Evolutionary conservation across 2,797 vertebrate species (phyloP).

Genomic region (Pteronotus mesoamericanus): DNA sequence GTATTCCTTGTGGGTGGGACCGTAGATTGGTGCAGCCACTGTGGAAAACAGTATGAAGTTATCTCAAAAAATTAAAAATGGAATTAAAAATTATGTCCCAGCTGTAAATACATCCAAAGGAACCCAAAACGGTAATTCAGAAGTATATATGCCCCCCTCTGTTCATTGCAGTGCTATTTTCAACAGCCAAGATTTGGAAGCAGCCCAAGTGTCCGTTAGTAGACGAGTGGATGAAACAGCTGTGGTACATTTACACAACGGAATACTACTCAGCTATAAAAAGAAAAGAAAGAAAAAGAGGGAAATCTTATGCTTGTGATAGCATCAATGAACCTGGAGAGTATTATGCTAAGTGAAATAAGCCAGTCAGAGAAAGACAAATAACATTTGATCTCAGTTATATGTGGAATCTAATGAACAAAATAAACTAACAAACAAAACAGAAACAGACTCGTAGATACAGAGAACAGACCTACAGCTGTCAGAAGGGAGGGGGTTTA

Average conservation of each 20-base stretch:
- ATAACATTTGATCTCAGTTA: background rate
- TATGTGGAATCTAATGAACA: background rate
- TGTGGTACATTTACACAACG: background rate
- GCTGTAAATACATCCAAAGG: background rate
- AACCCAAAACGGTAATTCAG: background rate
- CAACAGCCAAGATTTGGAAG: background rate
- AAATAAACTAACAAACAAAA: background rate
- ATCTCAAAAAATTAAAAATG: background rate
- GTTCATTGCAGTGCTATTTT: background rate
- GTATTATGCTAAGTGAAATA: background rate
- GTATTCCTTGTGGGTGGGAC: too few species aligned
- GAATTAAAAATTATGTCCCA: background rate
- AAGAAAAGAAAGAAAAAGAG: too few species aligned
- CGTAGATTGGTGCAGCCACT: too few species aligned
- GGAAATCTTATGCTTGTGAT: background rate
- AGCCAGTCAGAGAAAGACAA: background rate
- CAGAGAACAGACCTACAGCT: background rate
- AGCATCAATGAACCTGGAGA: background rate
- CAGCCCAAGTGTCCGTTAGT: background rate
- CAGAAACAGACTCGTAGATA: background rate
- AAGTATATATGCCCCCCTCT: background rate
- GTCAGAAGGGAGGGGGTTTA: background rate
- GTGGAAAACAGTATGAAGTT: too few species aligned
- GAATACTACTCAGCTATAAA: background rate
- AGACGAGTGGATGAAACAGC: background rate